Evolutionary conservation across 1,140 invertebrate genomes (phyloP), one percentile per base, ranked within the genome.

Genomic region (Zelostemma sp.): DNA sequence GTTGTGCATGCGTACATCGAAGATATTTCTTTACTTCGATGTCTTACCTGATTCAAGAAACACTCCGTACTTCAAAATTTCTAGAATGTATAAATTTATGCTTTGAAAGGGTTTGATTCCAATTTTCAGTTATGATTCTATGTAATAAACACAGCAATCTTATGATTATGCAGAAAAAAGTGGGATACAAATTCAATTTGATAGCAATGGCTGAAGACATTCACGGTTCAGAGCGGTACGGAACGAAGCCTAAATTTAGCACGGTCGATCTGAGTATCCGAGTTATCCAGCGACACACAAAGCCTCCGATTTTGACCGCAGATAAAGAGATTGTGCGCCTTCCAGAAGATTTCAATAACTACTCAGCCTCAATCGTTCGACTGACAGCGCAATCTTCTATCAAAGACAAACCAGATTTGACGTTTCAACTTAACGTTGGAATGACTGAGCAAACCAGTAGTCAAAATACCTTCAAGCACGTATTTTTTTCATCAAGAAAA

Each of bases 261-360:
- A 86, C 87, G 40, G 93, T 93, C 51, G 90, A 91, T 76, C 87
- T 97, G 60, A 89, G 91, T 62, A 93, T 97, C 64, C 88, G 90
- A 60, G 93, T 97, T 14, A 93, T 96, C 0, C 93, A 94, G 75
- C 94, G 93, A 1, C 91, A 93, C 76, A 95, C 95, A 81, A 95
- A 95, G 82, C 90, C 94, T 35, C 95, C 95, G 43, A 88, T 85
- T 33, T 93, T 93, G 72, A 86, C 88, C 41, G 84, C 88, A 58
- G 83, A 88, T 53, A 88, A 83, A 43, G 82, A 86, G 3, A 88
- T 88, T 51, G 91, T 95, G 56, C 84, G 83, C 61, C 83, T 96
- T 18, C 87, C 87, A 60, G 94, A 96, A 85, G 91, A 92, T 82
- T 89, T 90, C 48, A 89, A 82, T 9, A 88, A 93, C 79, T 94